Conservation (phyloP, 2,113 vertebrate genomes). For the Columba livia region DNA sequence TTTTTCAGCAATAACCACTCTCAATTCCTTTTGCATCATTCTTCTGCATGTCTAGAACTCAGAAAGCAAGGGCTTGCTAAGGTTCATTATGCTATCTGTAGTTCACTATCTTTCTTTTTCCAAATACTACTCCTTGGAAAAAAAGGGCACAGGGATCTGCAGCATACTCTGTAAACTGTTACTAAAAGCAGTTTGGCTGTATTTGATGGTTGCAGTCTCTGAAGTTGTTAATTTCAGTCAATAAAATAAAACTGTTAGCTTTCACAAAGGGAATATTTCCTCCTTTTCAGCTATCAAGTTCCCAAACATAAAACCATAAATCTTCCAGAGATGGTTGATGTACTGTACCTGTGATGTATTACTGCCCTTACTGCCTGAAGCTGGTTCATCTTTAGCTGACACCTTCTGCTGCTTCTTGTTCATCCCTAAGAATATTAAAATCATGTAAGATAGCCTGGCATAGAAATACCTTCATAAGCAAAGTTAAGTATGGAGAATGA, state of each 20-base stretch:
- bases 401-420: slow-evolving; percentile 92
- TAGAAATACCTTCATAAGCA: neutral
- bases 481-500: neutral
- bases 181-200: neutral
- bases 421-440: slow-evolving; percentile 82
- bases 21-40: neutral
- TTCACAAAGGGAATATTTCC: neutral
- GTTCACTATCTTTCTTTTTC: neutral
- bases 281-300: neutral
- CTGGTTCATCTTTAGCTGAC: slow-evolving; percentile 86
- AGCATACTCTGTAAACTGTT: neutral
- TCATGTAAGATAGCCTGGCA: neutral
- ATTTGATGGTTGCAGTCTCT: neutral
- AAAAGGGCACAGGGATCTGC: neutral
- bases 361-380: slow-evolving; percentile 84
- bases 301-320: neutral
- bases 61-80: neutral
- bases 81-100: neutral
- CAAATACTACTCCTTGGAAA: neutral
- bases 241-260: neutral
- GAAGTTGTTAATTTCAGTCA: neutral
- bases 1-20: neutral
- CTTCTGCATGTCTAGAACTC: neutral
- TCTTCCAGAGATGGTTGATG: neutral
- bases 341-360: slow-evolving; percentile 80